Evolutionary conservation across 2,113 vertebrate species (phyloP).

Genomic region (Nettapus auritus): DNA sequence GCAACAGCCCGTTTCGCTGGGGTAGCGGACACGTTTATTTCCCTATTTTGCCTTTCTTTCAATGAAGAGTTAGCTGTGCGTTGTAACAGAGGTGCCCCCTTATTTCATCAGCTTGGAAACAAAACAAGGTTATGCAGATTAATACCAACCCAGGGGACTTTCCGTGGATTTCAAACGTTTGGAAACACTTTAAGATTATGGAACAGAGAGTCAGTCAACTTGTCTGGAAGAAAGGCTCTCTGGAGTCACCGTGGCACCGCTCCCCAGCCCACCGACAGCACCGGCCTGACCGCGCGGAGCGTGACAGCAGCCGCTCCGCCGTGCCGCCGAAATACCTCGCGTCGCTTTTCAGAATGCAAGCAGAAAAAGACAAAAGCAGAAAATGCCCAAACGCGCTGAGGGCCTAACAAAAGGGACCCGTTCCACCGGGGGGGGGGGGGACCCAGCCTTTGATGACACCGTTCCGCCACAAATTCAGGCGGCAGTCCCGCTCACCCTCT

Average conservation of each 20-base stretch:
- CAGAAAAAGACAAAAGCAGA: background rate
- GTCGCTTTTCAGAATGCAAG: background rate
- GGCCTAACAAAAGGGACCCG: constrained; percentile 7
- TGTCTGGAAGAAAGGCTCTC: background rate
- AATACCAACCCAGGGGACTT: background rate
- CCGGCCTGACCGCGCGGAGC: background rate
- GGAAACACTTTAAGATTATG: background rate
- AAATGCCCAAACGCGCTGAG: constrained; percentile 15
- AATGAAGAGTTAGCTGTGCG: background rate
- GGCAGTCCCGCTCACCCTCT: background rate
- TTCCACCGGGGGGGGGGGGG: background rate
- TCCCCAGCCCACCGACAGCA: background rate
- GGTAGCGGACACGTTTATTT: background rate
- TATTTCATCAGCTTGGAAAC: background rate
- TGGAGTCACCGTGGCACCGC: background rate
- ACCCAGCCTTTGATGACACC: background rate
- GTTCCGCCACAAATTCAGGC: background rate
- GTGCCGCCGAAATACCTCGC: constrained; percentile 10
- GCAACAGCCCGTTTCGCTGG: background rate
- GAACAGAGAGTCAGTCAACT: background rate
- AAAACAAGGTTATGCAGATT: background rate
- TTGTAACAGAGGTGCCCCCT: background rate
- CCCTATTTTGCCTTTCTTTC: background rate
- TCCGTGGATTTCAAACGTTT: background rate
- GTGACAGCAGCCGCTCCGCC: background rate